These are phyloP conservation scores for Gymnoscopelus microlampas DNA, from an alignment of 2,797 vertebrate species.

Conservation along the genomic window DNA sequence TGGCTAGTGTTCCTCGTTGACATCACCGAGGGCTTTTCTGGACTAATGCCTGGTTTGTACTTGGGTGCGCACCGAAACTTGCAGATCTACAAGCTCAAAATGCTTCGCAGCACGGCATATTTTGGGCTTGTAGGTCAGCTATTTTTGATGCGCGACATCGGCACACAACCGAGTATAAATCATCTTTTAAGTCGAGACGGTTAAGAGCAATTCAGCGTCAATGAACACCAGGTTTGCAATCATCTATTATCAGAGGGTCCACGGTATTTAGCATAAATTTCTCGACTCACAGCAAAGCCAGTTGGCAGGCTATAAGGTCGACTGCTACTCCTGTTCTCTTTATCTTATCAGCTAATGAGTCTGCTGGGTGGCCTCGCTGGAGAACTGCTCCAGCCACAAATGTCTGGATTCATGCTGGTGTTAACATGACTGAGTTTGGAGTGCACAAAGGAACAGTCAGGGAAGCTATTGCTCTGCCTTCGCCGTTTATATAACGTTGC, in stretches of 20 bases:
- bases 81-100: too few relatives aligned
- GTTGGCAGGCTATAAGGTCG: slow-evolving; percentile 15
- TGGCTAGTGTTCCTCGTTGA: slow-evolving; percentile 57
- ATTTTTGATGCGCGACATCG: too few relatives aligned
- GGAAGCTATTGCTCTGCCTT: not conserved
- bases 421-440: slow-evolving; percentile 17
- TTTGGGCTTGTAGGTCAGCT: too few relatives aligned
- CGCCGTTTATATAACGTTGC: too few relatives aligned
- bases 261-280: slow-evolving; percentile 13
- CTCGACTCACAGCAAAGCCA: slow-evolving; percentile 14
- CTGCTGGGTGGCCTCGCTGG: slow-evolving; percentile 38
- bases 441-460: slow-evolving; percentile 22
- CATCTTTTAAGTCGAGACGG: slow-evolving; percentile 11
- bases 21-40: slow-evolving; percentile 50
- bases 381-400: slow-evolving; percentile 23
- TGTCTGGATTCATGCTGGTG: slow-evolving; percentile 30
- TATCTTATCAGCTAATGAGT: slow-evolving; percentile 56
- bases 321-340: slow-evolving; percentile 39
- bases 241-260: slow-evolving; percentile 22
- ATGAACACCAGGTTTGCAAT: slow-evolving; percentile 44
- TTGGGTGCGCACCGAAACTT: too few relatives aligned
- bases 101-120: too few relatives aligned
- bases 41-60: not conserved
- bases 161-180: too few relatives aligned
- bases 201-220: slow-evolving; percentile 37